Evolutionary conservation across 2,888 invertebrate species (phyloP).

Genomic region (Caenorhabditis sp.): DNA sequence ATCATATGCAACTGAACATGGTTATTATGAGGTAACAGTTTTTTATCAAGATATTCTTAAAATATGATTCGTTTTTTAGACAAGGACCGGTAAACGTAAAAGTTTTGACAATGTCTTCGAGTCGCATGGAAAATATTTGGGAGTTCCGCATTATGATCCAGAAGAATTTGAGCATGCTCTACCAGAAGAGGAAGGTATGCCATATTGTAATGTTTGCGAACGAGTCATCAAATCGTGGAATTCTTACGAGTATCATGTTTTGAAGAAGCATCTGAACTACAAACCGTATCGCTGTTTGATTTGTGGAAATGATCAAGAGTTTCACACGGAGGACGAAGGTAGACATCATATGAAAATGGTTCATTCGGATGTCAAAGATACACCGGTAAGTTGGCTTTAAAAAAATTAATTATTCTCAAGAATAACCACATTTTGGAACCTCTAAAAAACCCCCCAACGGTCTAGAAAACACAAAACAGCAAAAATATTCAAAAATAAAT

Average conservation of each 20-base stretch:
- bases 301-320: neutral
- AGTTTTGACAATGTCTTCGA: neutral
- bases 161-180: neutral
- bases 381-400: neutral
- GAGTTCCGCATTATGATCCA: neutral
- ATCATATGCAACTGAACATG: neutral
- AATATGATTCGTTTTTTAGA: no score
- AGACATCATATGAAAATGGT: neutral
- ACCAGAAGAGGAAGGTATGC: constrained; percentile 17
- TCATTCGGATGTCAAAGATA: constrained; percentile 1
- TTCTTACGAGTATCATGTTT: constrained; percentile 31
- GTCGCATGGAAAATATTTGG: neutral
- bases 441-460: no score
- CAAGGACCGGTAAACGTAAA: neutral
- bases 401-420: no score
- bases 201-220: constrained; percentile 26
- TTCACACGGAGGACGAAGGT: neutral
- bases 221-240: constrained; percentile 18
- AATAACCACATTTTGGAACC: no score
- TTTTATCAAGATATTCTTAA: no score
- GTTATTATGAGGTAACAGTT: neutral
- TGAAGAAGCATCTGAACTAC: constrained; percentile 31
- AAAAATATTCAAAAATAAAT: no score
- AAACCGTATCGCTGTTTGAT: neutral
- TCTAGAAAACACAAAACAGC: no score